phyloP scores from a whole-genome alignment of 2,888 invertebrate species.

The Microctonus brassicae region DNA sequence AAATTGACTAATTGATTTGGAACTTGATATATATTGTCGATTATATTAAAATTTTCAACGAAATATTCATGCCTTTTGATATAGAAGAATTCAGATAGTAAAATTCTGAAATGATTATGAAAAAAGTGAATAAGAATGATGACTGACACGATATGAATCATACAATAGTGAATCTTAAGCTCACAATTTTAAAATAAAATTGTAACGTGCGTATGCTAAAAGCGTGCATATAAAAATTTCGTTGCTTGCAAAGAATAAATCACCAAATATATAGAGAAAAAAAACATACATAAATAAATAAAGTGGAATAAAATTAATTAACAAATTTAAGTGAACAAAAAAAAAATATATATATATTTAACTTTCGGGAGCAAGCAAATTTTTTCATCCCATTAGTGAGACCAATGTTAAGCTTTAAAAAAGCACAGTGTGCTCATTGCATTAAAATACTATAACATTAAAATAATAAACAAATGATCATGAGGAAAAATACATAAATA shows the following conservation, averaged over 20 bases:
- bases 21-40: background rate
- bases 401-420: conserved; percentile 34
- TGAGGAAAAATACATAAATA: background rate
- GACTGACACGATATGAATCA: conserved; percentile 35
- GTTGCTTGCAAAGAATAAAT: background rate
- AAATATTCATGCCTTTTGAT: conserved; percentile 56
- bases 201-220: conserved; percentile 35
- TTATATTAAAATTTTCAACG: conserved; percentile 52
- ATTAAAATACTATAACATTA: background rate
- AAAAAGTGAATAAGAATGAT: conserved; percentile 23
- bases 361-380: conserved; percentile 21
- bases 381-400: conserved; percentile 24
- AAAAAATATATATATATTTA: too few relatives aligned
- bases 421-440: background rate
- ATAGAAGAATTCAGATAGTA: conserved; percentile 32
- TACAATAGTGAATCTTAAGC: conserved; percentile 34
- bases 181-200: conserved; percentile 28
- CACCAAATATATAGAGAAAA: background rate
- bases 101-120: conserved; percentile 7
- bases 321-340: conserved; percentile 3
- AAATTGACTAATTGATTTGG: background rate
- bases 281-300: background rate
- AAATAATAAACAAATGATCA: background rate
- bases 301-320: background rate
- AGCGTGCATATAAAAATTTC: background rate